Base-by-base conservation (phyloP, 2,797 vertebrate species). In the Pachyuromys duprasi region DNA sequence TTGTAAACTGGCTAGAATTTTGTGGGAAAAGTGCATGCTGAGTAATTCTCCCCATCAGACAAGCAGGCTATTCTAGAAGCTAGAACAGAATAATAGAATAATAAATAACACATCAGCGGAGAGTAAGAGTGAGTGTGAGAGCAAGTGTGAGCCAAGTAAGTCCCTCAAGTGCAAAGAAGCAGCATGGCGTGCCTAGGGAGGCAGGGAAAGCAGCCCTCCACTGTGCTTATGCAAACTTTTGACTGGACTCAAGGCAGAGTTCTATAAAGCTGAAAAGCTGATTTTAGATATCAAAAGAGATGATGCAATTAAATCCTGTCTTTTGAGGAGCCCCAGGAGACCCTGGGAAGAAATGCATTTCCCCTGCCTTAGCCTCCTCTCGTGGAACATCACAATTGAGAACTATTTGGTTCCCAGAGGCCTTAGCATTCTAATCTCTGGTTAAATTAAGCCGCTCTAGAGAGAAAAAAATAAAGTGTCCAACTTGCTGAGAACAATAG, bases 211-310 rank as follows among this genome's bases (percentile, higher is more conserved):
- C 7, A 39, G 42, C 45, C 18, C 45, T 31, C 75, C 12, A 14
- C 20, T 36, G 74, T 63, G 4, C 20, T 17, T 55, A 0, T 57
- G 3, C 55, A 24, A 67, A 93, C 36, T 55, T 89, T 63, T 53
- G 33, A 76, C 22, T 69, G 65, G 42, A 72, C 18, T 92, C 15
- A 24, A 49, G 67, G 55, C 31, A 80, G 79, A 91, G n/a, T 1
- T 28, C 3, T n/a, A 36, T 49, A 28, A 93, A 63, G 3, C 3
- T 80, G 1, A 81, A 78, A 92, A 69, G 49, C 15, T 79, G 49
- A 57, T 79, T 84, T 14, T 3, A 72, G 96, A 94, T 96, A 42
- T 90, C 78, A 92, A 91, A 91, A 49, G 83, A 96, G 78, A 0
- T 9, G 84, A 1, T 75, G 14, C 60, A 60, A 87, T 86, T 83